phyloP scores from a whole-genome alignment of 2,888 invertebrate species.

The Drosophila merina region DNA sequence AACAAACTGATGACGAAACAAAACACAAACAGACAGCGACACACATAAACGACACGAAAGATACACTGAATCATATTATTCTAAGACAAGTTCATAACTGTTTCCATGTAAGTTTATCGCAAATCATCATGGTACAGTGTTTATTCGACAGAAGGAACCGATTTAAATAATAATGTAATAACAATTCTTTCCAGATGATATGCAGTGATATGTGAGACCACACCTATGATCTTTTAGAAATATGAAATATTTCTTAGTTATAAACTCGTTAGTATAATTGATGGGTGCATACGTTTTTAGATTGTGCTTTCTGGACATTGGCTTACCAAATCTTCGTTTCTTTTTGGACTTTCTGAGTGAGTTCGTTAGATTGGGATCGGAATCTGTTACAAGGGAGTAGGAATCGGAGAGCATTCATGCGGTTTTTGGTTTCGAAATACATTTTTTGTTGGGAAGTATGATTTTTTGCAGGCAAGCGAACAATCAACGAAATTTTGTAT shows the following conservation, averaged over 20 bases:
- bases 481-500: slow-evolving; percentile 53
- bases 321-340: slow-evolving; percentile 84
- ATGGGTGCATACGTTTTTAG: slow-evolving; percentile 15
- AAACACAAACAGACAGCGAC: slow-evolving; percentile 30
- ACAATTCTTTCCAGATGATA: no score
- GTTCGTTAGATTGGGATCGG: slow-evolving; percentile 83
- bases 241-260: not conserved
- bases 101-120: slow-evolving; percentile 12
- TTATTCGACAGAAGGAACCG: not conserved
- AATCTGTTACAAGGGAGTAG: slow-evolving; percentile 69
- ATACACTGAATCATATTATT: slow-evolving; percentile 29
- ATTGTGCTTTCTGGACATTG: slow-evolving; percentile 45
- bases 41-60: slow-evolving; percentile 21
- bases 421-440: slow-evolving; percentile 47
- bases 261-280: not conserved
- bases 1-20: slow-evolving; percentile 11
- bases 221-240: no score
- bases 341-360: slow-evolving; percentile 84
- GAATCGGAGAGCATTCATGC: slow-evolving; percentile 40
- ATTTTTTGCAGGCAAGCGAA: slow-evolving; percentile 27
- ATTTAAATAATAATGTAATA: no score
- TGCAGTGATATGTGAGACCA: no score
- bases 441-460: slow-evolving; percentile 25
- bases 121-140: slow-evolving; percentile 10
- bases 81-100: slow-evolving; percentile 60